A percentile compares a stretch with the other conserved stretches of the same genome.
Conservation (phyloP, 2,113 vertebrate species). For the Calyptommatus sinebrachiatus region DNA sequence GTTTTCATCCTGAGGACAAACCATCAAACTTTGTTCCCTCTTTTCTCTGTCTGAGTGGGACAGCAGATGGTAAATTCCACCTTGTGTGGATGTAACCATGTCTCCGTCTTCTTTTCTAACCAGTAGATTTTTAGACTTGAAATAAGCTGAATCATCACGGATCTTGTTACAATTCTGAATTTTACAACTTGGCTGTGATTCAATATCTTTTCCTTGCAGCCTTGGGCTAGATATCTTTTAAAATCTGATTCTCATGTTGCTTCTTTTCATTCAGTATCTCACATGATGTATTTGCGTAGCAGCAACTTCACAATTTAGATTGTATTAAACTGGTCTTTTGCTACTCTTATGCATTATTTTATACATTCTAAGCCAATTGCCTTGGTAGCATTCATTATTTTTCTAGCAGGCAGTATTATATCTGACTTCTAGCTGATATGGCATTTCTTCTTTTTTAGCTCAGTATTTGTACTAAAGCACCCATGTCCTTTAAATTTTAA, state of each 20-base stretch:
- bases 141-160: too few species aligned
- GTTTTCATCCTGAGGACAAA: too few species aligned
- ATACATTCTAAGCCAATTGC: neutral
- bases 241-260: neutral
- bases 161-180: too few species aligned
- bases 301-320: neutral
- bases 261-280: neutral
- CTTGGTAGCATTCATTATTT: neutral
- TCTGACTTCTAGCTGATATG: neutral
- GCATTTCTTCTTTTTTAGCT: neutral
- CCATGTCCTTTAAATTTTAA: neutral
- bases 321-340: neutral
- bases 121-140: too few species aligned
- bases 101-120: too few species aligned
- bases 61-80: too few species aligned
- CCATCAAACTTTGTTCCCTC: too few species aligned
- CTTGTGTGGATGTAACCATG: too few species aligned
- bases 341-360: neutral
- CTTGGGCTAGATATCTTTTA: neutral
- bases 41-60: too few species aligned
- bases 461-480: neutral
- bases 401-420: neutral
- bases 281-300: neutral
- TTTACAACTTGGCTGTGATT: too few species aligned
- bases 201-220: neutral